Evolutionary conservation across 2,797 vertebrate species (phyloP), one percentile per base, ranked within the genome.

Genomic region (Melanotaenia pygmaea): DNA sequence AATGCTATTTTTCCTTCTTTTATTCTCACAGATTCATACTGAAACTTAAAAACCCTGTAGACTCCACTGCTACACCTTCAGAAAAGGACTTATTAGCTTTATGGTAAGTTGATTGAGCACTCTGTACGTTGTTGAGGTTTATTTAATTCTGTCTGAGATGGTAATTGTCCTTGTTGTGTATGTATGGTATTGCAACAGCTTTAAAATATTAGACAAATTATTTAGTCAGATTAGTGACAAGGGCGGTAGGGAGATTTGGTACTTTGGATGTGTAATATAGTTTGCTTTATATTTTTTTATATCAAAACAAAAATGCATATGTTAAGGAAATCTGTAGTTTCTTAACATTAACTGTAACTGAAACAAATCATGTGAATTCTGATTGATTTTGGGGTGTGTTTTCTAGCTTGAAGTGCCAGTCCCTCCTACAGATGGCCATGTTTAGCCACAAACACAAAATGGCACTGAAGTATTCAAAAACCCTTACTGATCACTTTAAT

Each of bases 361-460:
- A 28, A 10, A 26, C 38, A 24, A 59, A 38, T 72, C 0, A 7
- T 24, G 14, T 28, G 2, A 26, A 13, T 51, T 11, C 1, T 60
- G 14, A 77, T 1, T 58, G 64, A 76, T n/a, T 2, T 47, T 35
- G n/a, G 0, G 1, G 38, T 70, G 1, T 80, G 38, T 83, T 37
- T 72, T 69, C 4, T 81, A 99, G 98, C 88, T 90, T 98, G 94
- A 96, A 95, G 79, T 97, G 97, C 90, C 97, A 97, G 94, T 94
- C 97, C 79, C 90, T 99, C 76, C 92, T 99, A 83, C 96, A 97
- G 83, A 97, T 99, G 97, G 93, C 95, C 12, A 96, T 97, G 96
- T 99, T 99, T 84, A 95, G 92, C 65, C 96, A 95, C 90, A 98
- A 96, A 87, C 95, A 95, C 64, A 97, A 97, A 85, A 92, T 89